These are phyloP conservation scores for Rallus limicola DNA, from an alignment of 2,113 vertebrate genomes.

Conservation along the genomic window DNA sequence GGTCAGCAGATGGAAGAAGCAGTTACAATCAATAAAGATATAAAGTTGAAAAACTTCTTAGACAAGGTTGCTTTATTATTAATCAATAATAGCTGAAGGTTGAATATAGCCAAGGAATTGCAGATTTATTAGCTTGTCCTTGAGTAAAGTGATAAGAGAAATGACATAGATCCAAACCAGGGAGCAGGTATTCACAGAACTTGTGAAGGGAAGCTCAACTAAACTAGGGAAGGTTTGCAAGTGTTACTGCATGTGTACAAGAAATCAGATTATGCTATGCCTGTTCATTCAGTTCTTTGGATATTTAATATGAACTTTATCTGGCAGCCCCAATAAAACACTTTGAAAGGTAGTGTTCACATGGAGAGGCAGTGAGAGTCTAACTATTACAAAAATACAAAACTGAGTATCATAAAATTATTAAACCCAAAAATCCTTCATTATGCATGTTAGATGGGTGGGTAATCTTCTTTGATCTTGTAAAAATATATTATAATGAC, in stretches of 20 bases:
- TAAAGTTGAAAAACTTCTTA: not conserved
- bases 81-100: constrained; percentile 1
- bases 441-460: not conserved
- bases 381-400: not conserved
- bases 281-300: not conserved
- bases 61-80: not conserved
- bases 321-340: not conserved
- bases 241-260: not conserved
- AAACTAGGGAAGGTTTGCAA: not conserved
- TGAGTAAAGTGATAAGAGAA: not conserved
- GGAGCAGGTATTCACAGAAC: not conserved
- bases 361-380: not conserved
- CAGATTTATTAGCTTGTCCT: not conserved
- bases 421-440: not conserved
- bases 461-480: not conserved
- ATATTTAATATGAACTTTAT: not conserved
- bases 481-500: not conserved
- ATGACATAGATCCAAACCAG: not conserved
- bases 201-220: not conserved
- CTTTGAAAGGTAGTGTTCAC: not conserved
- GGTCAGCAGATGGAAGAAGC: not conserved
- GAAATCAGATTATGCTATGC: not conserved
- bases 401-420: not conserved
- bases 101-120: not conserved
- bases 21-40: not conserved